A percentile compares a stretch with the other conserved stretches of the same genome.
phyloP scores from a whole-genome alignment of 2,797 vertebrate genomes.

The Orientallactaga sibirica region DNA sequence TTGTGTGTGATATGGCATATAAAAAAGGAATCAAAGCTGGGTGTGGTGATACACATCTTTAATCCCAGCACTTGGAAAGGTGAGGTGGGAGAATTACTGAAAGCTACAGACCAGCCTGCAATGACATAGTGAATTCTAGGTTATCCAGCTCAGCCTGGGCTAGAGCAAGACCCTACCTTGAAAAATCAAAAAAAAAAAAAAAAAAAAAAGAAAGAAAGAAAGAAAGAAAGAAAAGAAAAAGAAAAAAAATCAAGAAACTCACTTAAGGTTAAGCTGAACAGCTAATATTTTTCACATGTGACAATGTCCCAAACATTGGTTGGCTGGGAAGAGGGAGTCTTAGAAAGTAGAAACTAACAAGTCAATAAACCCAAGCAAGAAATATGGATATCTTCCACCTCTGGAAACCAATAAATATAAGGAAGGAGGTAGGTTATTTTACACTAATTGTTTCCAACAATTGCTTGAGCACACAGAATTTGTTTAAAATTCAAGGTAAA shows the following conservation, averaged over 20 bases:
- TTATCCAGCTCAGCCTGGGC: too few species aligned
- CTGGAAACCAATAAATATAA: not conserved
- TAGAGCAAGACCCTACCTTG: too few species aligned
- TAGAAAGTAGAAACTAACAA: slow-evolving; percentile 42
- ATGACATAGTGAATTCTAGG: too few species aligned
- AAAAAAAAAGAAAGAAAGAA: too few species aligned
- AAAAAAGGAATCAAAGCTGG: not conserved
- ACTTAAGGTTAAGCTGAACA: slow-evolving; percentile 49
- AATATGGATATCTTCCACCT: not conserved
- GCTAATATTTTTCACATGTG: not conserved
- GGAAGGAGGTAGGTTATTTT: not conserved
- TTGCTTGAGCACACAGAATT: not conserved
- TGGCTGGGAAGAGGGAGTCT: not conserved
- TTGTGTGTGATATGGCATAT: not conserved
- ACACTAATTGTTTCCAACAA: not conserved
- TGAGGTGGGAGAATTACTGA: too few species aligned
- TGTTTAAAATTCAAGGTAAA: slow-evolving; percentile 37
- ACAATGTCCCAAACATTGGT: not conserved
- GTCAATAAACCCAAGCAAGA: not conserved
- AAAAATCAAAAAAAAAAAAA: too few species aligned
- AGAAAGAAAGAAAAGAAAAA: too few species aligned
- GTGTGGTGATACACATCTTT: too few species aligned
- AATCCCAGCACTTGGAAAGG: too few species aligned
- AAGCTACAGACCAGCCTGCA: too few species aligned
- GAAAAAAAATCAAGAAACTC: not conserved